Conservation (phyloP, 2,888 invertebrate species). For the Drosophila kambysellisi region DNA sequence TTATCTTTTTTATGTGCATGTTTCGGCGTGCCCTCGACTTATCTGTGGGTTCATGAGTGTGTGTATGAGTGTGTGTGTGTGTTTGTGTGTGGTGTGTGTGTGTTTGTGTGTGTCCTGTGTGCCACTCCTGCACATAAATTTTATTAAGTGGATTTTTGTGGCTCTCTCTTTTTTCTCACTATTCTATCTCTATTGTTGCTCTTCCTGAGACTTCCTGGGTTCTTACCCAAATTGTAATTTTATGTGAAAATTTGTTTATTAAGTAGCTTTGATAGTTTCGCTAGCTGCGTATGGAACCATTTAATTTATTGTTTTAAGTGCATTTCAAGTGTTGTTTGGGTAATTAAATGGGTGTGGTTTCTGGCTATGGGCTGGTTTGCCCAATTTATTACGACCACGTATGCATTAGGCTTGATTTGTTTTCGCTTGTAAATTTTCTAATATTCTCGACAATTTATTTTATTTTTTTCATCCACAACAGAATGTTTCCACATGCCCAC, state of each 20-base stretch:
- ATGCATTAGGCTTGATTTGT: conserved; percentile 75
- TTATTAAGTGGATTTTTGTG: conserved; percentile 77
- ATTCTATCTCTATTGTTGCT: conserved; percentile 17
- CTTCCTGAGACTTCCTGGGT: conserved; percentile 41
- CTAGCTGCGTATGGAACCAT: conserved; percentile 38
- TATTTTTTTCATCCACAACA: neutral
- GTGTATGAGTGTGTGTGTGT: neutral
- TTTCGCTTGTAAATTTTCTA: conserved; percentile 55
- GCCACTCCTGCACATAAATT: conserved; percentile 82
- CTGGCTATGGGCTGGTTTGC: conserved; percentile 10
- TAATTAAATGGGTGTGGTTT: conserved; percentile 79
- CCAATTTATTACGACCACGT: conserved; percentile 56
- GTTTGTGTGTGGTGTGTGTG: conserved; percentile 9
- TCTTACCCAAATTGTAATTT: conserved; percentile 72
- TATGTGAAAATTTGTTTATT: conserved; percentile 84
- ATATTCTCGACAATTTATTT: conserved; percentile 26
- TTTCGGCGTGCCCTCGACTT: conserved; percentile 60
- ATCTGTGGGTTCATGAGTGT: conserved; percentile 46
- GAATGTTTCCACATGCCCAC: conserved; percentile 36
- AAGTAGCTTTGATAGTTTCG: conserved; percentile 77
- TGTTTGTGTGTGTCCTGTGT: conserved; percentile 59
- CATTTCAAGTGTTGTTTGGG: conserved; percentile 62
- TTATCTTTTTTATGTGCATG: conserved; percentile 68
- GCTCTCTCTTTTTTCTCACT: conserved; percentile 9
- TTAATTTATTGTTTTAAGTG: conserved; percentile 76